These are phyloP conservation scores for Thalassoma bifasciatum DNA, from an alignment of 2,113 vertebrate species.

Conservation along the genomic window DNA sequence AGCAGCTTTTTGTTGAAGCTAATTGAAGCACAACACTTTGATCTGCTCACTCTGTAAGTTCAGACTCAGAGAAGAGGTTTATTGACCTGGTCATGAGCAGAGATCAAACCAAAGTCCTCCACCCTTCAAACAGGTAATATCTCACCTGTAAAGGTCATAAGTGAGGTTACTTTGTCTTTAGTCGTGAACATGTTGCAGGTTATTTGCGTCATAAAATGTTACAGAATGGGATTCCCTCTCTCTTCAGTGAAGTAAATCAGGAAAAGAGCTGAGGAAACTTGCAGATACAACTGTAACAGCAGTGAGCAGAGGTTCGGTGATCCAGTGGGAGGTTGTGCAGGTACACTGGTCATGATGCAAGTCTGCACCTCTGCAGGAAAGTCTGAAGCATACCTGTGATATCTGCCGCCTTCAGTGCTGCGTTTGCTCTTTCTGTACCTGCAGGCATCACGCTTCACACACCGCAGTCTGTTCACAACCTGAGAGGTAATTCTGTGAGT, in stretches of 20 bases:
- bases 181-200: neutral
- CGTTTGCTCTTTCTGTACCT: constrained; percentile 1
- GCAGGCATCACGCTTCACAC: neutral
- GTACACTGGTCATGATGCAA: neutral
- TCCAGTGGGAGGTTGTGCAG: neutral
- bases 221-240: neutral
- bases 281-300: neutral
- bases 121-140: too few relatives aligned
- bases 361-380: neutral
- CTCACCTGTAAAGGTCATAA: too few relatives aligned
- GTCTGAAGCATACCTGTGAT: neutral
- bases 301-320: neutral
- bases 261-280: neutral
- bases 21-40: neutral
- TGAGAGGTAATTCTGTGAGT: neutral
- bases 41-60: neutral
- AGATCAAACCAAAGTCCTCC: too few relatives aligned
- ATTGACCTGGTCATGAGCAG: too few relatives aligned
- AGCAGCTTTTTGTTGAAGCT: neutral
- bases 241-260: neutral
- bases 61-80: too few relatives aligned
- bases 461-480: neutral
- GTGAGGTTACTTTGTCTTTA: too few relatives aligned
- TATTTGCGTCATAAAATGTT: neutral
- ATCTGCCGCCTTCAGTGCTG: neutral